phyloP scores from a whole-genome alignment of 2,113 vertebrate genomes.

The Hippocampus abdominalis region DNA sequence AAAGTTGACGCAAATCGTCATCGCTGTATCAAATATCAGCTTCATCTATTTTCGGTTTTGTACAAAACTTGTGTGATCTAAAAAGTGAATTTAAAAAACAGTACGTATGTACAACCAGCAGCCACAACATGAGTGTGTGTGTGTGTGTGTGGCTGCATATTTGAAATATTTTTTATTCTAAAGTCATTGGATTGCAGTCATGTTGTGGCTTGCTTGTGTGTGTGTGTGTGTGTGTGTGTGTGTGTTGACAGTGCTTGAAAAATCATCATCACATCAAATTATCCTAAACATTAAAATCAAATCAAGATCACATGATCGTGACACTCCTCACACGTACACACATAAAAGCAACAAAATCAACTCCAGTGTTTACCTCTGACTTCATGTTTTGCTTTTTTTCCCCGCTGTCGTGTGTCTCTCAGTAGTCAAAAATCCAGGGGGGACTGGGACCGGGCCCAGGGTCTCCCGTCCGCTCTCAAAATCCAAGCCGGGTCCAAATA shows the following conservation, averaged over 20 bases:
- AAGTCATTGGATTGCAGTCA: neutral
- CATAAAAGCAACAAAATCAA: conserved; percentile 52
- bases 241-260: conserved; percentile 58
- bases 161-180: neutral
- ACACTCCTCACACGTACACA: conserved; percentile 61
- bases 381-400: conserved; percentile 65
- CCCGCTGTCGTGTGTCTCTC: conserved; percentile 58
- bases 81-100: neutral
- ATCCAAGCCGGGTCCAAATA: conserved; percentile 38
- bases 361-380: conserved; percentile 77
- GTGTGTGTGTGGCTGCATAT: neutral
- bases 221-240: conserved; percentile 22
- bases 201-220: neutral
- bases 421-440: conserved; percentile 66
- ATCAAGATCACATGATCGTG: conserved; percentile 51
- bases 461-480: conserved; percentile 30
- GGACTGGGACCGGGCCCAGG: conserved; percentile 1
- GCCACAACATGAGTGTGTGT: conserved; percentile 3
- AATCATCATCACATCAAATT: conserved; percentile 39
- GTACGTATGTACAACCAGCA: neutral
- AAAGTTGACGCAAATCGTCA: neutral
- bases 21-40: neutral
- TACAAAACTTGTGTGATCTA: neutral
- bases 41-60: neutral
- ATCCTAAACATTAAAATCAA: conserved; percentile 45